Conservation (phyloP, 2,113 vertebrate species). For the Coreoperca whiteheadi region DNA sequence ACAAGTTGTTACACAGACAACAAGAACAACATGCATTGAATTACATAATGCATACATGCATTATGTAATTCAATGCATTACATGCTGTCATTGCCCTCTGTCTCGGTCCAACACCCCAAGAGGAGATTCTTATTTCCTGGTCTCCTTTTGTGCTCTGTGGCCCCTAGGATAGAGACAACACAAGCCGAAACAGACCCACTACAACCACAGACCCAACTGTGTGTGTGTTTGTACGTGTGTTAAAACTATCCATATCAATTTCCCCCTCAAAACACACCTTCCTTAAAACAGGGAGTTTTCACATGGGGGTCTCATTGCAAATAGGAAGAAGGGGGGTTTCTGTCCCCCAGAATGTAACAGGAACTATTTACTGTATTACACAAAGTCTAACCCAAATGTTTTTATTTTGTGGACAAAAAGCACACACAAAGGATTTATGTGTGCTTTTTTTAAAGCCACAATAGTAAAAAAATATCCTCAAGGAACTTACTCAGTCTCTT, state of each 20-base stretch:
- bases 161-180: conserved; percentile 73
- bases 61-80: conserved; percentile 78
- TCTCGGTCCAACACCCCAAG: conserved; percentile 66
- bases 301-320: conserved; percentile 77
- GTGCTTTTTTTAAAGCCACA: no score
- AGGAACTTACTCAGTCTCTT: conserved; percentile 86
- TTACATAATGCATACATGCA: no score
- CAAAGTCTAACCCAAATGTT: background rate
- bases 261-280: conserved; percentile 62
- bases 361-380: background rate
- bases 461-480: background rate
- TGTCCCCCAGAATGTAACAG: background rate
- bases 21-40: no score
- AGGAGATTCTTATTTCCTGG: conserved; percentile 68
- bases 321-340: conserved; percentile 19
- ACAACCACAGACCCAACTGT: conserved; percentile 20
- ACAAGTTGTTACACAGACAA: conserved; percentile 39
- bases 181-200: conserved; percentile 53
- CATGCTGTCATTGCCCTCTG: conserved; percentile 64
- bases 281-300: conserved; percentile 64
- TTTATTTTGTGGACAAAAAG: background rate
- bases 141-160: conserved; percentile 69
- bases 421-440: no score
- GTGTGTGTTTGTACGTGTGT: conserved; percentile 43
- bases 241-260: conserved; percentile 74